These are phyloP conservation scores for Mirounga angustirostris DNA, from an alignment of 2,113 vertebrate genomes.

Conservation along the genomic window DNA sequence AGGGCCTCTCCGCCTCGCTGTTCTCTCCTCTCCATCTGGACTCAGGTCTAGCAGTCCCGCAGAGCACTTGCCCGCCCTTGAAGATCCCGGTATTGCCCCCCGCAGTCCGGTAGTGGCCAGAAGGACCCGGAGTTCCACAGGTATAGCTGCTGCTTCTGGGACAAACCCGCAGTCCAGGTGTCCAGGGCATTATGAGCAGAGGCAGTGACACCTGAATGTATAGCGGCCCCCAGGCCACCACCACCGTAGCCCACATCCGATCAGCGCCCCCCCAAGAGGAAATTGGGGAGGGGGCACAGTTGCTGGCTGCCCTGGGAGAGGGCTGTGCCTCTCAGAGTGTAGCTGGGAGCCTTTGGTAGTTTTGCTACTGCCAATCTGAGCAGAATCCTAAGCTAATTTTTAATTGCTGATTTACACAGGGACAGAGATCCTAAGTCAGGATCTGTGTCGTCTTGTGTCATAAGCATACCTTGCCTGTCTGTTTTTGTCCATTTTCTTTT, in stretches of 20 bases:
- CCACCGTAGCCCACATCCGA: neutral
- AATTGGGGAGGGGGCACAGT: neutral
- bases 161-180: neutral
- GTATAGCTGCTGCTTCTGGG: neutral
- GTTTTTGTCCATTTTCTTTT: constrained; percentile 80
- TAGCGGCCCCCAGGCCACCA: neutral
- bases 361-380: neutral
- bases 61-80: neutral
- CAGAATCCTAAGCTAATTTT: neutral
- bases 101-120: neutral
- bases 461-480: neutral
- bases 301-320: neutral
- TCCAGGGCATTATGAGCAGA: neutral
- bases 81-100: neutral
- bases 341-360: neutral
- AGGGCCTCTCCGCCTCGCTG: neutral
- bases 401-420: neutral
- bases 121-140: neutral
- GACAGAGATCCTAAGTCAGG: neutral
- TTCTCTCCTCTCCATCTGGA: neutral
- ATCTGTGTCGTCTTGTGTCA: neutral
- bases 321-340: rapidly evolving
- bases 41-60: neutral
- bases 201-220: no score
- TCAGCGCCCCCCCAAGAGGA: neutral